A percentile compares a stretch with the other conserved stretches of the same genome.
Conservation (phyloP, 2,888 invertebrate species). For the Sarcophaga subvicina region DNA sequence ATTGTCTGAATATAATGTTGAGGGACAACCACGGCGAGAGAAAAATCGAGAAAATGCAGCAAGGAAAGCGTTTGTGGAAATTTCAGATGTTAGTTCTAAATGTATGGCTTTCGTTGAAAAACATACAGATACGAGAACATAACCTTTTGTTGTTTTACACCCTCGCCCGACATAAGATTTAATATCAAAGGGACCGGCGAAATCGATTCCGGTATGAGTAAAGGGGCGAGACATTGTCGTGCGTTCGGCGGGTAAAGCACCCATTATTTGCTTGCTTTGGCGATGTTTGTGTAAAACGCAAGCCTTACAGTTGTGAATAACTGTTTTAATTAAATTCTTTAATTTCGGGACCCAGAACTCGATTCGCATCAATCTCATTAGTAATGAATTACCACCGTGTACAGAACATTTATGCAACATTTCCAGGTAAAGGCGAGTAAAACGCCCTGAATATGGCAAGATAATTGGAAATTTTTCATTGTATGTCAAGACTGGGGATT, state of each 20-base stretch:
- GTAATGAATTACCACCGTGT: neutral
- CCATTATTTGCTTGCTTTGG: conserved; percentile 21
- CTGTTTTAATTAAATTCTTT: neutral
- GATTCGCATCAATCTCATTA: neutral
- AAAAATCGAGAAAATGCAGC: conserved; percentile 13
- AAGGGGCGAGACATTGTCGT: neutral
- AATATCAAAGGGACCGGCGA: conserved; percentile 9
- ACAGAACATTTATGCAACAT: too few relatives aligned
- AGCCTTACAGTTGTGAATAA: neutral
- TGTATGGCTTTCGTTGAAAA: conserved; percentile 37
- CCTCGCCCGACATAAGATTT: conserved; percentile 9
- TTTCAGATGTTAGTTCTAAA: conserved; percentile 5
- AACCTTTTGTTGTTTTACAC: conserved; percentile 8
- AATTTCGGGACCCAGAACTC: neutral
- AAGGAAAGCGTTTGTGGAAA: conserved; percentile 7
- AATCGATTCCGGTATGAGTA: neutral
- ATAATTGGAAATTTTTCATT: neutral
- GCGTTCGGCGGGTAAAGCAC: neutral
- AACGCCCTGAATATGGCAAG: too few relatives aligned
- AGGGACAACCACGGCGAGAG: too few relatives aligned
- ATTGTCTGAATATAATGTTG: neutral
- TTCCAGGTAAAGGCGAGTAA: too few relatives aligned
- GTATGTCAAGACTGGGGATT: neutral
- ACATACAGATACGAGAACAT: conserved; percentile 13
- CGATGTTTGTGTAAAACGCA: neutral